These are phyloP conservation scores for Bovichtus variegatus DNA, from an alignment of 2,797 vertebrate genomes.

Conservation along the genomic window DNA sequence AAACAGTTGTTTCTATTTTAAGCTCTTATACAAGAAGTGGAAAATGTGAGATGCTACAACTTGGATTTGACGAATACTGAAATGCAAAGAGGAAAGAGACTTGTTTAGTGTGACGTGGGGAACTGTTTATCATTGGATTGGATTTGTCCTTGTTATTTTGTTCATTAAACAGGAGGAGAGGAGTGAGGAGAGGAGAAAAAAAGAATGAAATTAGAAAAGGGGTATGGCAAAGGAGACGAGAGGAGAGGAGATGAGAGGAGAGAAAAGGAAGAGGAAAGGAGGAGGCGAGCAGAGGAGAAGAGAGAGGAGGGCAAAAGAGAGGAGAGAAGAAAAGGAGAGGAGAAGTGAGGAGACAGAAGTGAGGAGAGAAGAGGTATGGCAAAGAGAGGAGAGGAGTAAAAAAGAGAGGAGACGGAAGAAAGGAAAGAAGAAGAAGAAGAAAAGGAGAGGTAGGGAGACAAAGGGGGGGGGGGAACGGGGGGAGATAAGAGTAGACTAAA, in stretches of 20 bases:
- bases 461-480: not conserved
- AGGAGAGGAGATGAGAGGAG: not conserved
- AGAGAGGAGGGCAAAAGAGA: not conserved
- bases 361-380: not conserved
- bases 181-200: not conserved
- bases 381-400: not conserved
- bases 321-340: too few relatives aligned
- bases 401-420: not conserved
- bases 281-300: too few relatives aligned
- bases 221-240: not conserved
- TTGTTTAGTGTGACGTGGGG: constrained; percentile 18
- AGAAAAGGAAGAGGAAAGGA: not conserved
- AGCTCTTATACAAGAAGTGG: constrained; percentile 47
- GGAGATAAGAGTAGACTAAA: not conserved
- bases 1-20: constrained; percentile 68
- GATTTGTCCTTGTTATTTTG: constrained; percentile 24
- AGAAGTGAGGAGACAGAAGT: not conserved
- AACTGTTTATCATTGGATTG: constrained; percentile 44
- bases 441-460: not conserved
- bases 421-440: not conserved
- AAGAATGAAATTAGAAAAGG: not conserved
- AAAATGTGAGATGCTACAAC: constrained; percentile 44
- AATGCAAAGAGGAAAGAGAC: constrained; percentile 20
- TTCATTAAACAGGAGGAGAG: constrained; percentile 14
- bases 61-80: constrained; percentile 42